Evolutionary conservation across 2,888 invertebrate species (phyloP), one percentile per base, ranked within the genome.

Genomic region (Monochamus alternatus): DNA sequence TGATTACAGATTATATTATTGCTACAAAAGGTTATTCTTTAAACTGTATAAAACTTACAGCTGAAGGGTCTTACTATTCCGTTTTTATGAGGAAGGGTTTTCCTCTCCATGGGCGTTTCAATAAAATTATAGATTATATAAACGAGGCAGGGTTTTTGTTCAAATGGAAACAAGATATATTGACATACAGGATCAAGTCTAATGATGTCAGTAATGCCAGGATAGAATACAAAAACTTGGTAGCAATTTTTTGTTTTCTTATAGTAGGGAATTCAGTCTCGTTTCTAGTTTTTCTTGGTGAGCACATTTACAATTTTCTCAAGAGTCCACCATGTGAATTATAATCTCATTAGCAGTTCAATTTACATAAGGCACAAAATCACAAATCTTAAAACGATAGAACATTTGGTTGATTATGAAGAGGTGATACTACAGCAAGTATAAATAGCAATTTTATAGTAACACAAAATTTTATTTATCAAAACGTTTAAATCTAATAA

Each of bases 31-130:
- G 31, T n/a, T 38, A 62, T 10, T 32, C 62, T 5, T 10, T 62
- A 9, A 9, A 62, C n/a, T 32, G 38, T 32, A n/a, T 62, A 14
- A 38, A 62, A 3, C 10, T 55, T 7, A 1, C 5, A 12, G 8
- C 32, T n/a, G 31, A 32, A n/a, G 32, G 62, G 30, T 32, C 62
- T 62, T 10, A 32, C 3, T 10, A 31, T 32, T 38, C 62, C 62
- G 8, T 62, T 10, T 3, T 38, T 2, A 62, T 62, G 62, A 62
- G 62, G 12, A 62, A 62, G 22, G 62, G 38, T 9, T 62, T 62
- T 38, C 32, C 62, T 5, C 10, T 62, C 3, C 32, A 10, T 32
- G 62, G 12, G 12, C 38, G 5, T 4, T 8, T 62, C 32, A 62
- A 62, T 22, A 14, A 10, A 4, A 62, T 62, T 12, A n/a, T 62